These are phyloP conservation scores for Yponomeuta cagnagella DNA, from an alignment of 2,888 invertebrate genomes.

Conservation along the genomic window DNA sequence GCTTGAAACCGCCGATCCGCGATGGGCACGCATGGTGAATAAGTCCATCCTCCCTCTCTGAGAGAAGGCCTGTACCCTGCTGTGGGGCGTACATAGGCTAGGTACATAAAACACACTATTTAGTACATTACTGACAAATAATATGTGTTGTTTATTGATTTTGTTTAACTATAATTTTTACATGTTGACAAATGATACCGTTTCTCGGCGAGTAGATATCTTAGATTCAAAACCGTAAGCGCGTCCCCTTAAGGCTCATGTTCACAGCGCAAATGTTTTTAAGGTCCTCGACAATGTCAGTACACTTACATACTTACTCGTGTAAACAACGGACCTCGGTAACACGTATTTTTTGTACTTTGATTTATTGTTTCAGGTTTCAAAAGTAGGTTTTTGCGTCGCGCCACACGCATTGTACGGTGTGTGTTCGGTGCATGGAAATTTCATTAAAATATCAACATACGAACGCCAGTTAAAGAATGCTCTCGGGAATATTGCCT, in stretches of 20 bases:
- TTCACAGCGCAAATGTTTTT: constrained; percentile 40
- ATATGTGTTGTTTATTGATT: too few species aligned
- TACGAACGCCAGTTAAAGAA: constrained; percentile 12
- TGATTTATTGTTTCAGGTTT: constrained; percentile 71
- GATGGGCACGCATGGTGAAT: too few species aligned
- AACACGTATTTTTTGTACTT: constrained; percentile 70
- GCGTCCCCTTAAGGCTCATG: constrained; percentile 46
- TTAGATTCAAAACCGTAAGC: not conserved
- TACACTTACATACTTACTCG: constrained; percentile 24
- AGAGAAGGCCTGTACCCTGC: too few species aligned
- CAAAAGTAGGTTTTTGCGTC: constrained; percentile 62
- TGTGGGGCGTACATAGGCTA: too few species aligned
- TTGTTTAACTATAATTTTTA: too few species aligned
- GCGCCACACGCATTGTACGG: constrained; percentile 59
- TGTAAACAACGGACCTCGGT: constrained; percentile 64
- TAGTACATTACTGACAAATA: too few species aligned
- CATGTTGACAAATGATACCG: not conserved
- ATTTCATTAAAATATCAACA: constrained; percentile 29
- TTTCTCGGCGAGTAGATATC: too few species aligned
- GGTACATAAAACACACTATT: too few species aligned
- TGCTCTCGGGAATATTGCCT: not conserved
- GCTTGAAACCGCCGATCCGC: too few species aligned
- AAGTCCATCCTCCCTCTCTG: too few species aligned
- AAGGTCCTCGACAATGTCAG: constrained; percentile 59
- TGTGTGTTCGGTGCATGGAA: constrained; percentile 39